These are phyloP conservation scores for Falcunculus frontatus DNA, from an alignment of 2,113 vertebrate species.

Conservation along the genomic window DNA sequence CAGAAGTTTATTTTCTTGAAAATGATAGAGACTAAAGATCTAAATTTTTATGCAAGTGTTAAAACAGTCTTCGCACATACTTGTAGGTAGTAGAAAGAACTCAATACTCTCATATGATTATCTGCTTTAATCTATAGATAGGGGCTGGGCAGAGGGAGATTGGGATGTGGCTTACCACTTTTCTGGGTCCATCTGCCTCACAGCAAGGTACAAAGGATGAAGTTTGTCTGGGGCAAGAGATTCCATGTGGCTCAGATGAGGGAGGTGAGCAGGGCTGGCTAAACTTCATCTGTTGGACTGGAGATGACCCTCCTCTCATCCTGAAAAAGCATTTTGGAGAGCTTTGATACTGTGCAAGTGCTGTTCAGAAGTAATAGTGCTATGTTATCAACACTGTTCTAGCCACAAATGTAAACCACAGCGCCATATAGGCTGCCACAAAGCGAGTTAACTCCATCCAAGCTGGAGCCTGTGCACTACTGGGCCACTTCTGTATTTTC, in stretches of 20 bases:
- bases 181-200: background rate
- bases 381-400: background rate
- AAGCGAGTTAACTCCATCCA: background rate
- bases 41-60: background rate
- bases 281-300: conserved; percentile 86
- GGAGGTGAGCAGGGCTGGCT: conserved; percentile 27
- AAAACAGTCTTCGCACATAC: background rate
- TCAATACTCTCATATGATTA: background rate
- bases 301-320: background rate
- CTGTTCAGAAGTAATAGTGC: background rate
- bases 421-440: background rate
- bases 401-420: background rate
- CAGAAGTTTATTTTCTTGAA: background rate
- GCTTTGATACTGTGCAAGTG: background rate
- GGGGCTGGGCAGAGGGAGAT: background rate
- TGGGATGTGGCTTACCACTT: background rate
- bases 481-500: background rate
- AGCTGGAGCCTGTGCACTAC: background rate
- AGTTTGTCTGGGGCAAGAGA: background rate
- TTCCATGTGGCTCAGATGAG: background rate
- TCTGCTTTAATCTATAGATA: background rate
- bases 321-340: background rate
- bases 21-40: background rate
- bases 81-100: background rate
- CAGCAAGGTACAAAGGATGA: background rate